Evolutionary conservation across 2,888 invertebrate species (phyloP), one percentile per base, ranked within the genome.

Genomic region (Drosophila aldrichi): DNA sequence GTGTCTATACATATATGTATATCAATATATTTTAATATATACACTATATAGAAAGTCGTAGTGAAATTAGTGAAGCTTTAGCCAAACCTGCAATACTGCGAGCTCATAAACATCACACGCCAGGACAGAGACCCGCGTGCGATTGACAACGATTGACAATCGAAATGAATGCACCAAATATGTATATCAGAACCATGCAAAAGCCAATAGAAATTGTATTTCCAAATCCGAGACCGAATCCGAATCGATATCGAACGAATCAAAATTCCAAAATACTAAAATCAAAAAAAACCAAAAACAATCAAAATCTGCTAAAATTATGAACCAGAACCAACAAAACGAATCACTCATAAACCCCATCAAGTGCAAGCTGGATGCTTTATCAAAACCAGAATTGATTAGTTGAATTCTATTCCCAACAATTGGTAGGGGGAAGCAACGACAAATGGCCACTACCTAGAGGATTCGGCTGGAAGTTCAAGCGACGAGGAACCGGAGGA

Each of bases 391-490:
- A 91, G 92, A 91, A 92, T 92, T 91, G 93, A 92, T 92, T 92
- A 92, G 92, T 92, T 93, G 93, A 92, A 93, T 92, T 93, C 92
- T 93, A 92, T 92, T 93, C 92, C 93, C 91, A 92, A 92, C 91
- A 93, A 93, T 93, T 93, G 93, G 93, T 93, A 93, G 93, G 93
- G 93, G 93, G 93, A 93, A 93, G 91, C 92, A 92, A 91, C 92
- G 92, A 92, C 92, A 92, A 93, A 93, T 93, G 93, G 93, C 93
- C 92, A 92, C 93, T 91, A 92, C 92, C 93, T 92, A 92, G 90
- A 90, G 92, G 92, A 92, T 92, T 92, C 88, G 91, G 92, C 89
- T 92, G 92, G 92, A 93, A 92, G 90, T 90, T 92, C 91, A 92
- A 91, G 91, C 91, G 92, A 91, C 91, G 92, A 88, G 79, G 82